Evolutionary conservation across 1,140 invertebrate genomes (phyloP).

Genomic region (Bombus consobrinus): DNA sequence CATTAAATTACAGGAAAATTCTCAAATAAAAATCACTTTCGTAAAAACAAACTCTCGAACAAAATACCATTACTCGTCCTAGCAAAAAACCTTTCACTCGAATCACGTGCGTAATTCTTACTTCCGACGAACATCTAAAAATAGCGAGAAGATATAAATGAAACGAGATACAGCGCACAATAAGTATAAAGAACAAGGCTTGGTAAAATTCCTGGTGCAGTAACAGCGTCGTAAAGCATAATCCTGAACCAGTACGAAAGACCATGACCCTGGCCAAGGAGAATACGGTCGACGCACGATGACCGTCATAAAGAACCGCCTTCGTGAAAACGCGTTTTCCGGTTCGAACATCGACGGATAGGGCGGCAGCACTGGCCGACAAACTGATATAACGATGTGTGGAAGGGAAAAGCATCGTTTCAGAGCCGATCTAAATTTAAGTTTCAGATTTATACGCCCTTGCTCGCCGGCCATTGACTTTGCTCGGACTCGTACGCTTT

Average conservation of each 20-base stretch:
- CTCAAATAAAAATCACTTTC: no score
- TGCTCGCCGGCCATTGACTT: constrained; percentile 71
- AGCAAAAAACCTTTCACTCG: no score
- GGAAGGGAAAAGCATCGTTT: constrained; percentile 46
- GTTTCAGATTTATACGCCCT: constrained; percentile 72
- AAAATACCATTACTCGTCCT: no score
- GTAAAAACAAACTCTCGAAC: no score
- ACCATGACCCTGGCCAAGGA: constrained; percentile 30
- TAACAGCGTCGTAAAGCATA: background rate
- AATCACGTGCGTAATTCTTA: no score
- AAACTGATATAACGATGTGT: background rate
- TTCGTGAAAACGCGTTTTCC: constrained; percentile 17
- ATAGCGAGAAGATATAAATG: no score
- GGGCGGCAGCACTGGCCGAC: constrained; percentile 58
- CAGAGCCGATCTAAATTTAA: constrained; percentile 71
- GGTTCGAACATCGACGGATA: background rate
- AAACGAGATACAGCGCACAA: no score
- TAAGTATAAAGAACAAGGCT: background rate
- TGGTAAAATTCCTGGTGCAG: background rate
- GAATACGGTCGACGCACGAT: background rate
- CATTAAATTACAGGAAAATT: no score
- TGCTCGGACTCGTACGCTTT: constrained; percentile 52
- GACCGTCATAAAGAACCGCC: constrained; percentile 7
- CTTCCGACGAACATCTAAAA: no score
- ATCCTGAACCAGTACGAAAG: background rate